Percentiles rank a stretch among this genome's conserved stretches.
These are phyloP conservation scores for Steromphala cineraria DNA, from an alignment of 2,888 invertebrate genomes.

Conservation along the genomic window DNA sequence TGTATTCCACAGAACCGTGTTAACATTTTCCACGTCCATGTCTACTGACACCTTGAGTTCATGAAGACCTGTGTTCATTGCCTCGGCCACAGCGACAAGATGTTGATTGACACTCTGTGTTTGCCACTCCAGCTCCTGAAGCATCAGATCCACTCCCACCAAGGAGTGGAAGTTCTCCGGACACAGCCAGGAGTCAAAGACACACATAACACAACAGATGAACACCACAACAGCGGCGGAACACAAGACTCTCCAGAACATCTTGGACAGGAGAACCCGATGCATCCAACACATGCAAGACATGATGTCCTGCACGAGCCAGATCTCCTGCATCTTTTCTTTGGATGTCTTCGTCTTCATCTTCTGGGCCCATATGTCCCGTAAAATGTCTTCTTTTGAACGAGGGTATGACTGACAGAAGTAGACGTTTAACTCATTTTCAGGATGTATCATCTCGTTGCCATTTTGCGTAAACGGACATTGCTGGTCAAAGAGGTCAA, in stretches of 20 bases:
- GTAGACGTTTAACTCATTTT: slow-evolving; percentile 54
- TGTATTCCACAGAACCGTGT: slow-evolving; percentile 47
- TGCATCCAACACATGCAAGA: slow-evolving; percentile 28
- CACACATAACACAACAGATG: slow-evolving; percentile 39
- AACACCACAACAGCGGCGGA: slow-evolving; percentile 21
- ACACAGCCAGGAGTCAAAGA: slow-evolving; percentile 40
- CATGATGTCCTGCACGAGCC: not conserved
- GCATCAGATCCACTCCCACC: slow-evolving; percentile 42
- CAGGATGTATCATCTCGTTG: slow-evolving; percentile 45
- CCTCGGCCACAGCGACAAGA: slow-evolving; percentile 52
- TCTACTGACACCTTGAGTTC: slow-evolving; percentile 48
- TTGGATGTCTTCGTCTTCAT: slow-evolving; percentile 44
- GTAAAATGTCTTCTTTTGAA: slow-evolving; percentile 62
- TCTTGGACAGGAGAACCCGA: slow-evolving; percentile 32
- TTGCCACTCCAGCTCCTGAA: slow-evolving; percentile 42
- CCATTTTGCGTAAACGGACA: slow-evolving; percentile 35
- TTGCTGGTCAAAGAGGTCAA: slow-evolving; percentile 40
- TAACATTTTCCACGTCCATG: slow-evolving; percentile 47
- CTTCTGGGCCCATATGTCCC: slow-evolving; percentile 61
- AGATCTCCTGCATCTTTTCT: not conserved
- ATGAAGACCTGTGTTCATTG: slow-evolving; percentile 60
- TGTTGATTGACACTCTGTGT: slow-evolving; percentile 52
- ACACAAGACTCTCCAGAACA: slow-evolving; percentile 36
- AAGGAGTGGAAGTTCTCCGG: slow-evolving; percentile 38
- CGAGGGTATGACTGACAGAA: slow-evolving; percentile 59